Evolutionary conservation across 2,888 invertebrate species (phyloP).

Genomic region (Dasypogon diadema): DNA sequence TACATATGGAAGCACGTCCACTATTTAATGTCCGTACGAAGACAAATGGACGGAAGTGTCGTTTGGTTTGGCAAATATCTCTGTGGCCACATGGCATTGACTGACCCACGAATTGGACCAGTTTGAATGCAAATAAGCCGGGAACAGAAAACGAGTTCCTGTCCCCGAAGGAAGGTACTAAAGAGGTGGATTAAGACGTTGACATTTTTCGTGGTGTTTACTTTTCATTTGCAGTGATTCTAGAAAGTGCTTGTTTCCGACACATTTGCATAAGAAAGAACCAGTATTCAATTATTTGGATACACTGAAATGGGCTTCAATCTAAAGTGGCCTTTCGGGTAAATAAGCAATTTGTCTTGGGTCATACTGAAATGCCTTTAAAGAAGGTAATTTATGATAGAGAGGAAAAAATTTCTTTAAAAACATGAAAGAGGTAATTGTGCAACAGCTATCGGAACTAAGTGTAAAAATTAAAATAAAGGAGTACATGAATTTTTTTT

Average conservation of each 20-base stretch:
- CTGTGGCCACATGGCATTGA: constrained; percentile 54
- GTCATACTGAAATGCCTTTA: too few species aligned
- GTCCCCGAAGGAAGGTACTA: neutral
- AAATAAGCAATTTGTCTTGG: constrained; percentile 55
- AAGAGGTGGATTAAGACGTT: constrained; percentile 44
- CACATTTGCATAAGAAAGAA: constrained; percentile 55
- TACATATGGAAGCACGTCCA: constrained; percentile 49
- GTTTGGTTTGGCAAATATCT: constrained; percentile 54
- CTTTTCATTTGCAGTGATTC: neutral
- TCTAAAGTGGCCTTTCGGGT: constrained; percentile 46
- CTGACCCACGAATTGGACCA: constrained; percentile 24
- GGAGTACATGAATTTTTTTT: too few species aligned
- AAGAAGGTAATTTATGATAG: too few species aligned
- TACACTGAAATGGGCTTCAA: constrained; percentile 49
- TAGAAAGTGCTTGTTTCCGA: constrained; percentile 49
- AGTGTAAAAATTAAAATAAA: too few species aligned
- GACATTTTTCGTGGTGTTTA: constrained; percentile 21
- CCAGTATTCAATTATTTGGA: constrained; percentile 52
- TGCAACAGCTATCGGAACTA: too few species aligned
- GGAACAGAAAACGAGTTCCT: neutral
- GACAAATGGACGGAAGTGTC: constrained; percentile 54
- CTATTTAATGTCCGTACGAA: neutral
- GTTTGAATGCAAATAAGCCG: constrained; percentile 28
- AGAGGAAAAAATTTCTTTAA: too few species aligned
- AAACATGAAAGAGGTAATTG: too few species aligned